These are phyloP conservation scores for Bufo gargarizans DNA, from an alignment of 2,113 vertebrate genomes.

Conservation along the genomic window DNA sequence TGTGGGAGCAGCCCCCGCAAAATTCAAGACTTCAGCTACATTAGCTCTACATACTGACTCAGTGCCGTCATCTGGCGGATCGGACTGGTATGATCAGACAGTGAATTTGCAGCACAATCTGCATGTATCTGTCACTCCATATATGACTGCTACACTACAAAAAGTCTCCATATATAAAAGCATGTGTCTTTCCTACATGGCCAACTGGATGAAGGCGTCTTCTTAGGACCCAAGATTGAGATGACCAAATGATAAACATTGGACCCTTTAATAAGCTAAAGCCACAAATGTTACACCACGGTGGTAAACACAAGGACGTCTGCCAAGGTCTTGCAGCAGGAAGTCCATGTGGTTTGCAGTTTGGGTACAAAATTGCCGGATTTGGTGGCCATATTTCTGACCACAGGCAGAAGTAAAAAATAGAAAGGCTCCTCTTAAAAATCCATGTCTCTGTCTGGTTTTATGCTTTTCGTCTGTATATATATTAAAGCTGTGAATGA, in stretches of 20 bases:
- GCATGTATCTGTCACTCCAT: too few species aligned
- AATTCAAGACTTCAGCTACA: too few species aligned
- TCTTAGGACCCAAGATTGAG: neutral
- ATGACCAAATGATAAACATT: neutral
- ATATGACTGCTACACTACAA: too few species aligned
- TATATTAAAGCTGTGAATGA: neutral
- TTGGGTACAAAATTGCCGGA: neutral
- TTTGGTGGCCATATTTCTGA: neutral
- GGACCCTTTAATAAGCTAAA: neutral
- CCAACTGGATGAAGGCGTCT: neutral
- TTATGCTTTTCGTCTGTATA: neutral
- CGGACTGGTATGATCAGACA: too few species aligned
- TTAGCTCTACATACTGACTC: too few species aligned
- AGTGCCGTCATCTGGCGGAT: too few species aligned
- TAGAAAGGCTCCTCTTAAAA: neutral
- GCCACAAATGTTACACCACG: neutral
- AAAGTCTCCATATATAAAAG: too few species aligned
- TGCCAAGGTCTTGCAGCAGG: neutral
- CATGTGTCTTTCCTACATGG: too few species aligned
- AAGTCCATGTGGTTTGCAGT: constrained; percentile 18
- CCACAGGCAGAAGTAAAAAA: neutral
- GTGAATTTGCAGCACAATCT: too few species aligned
- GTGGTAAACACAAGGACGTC: neutral
- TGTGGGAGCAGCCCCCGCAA: too few species aligned
- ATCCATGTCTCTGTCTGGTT: neutral